Evolutionary conservation across 2,113 vertebrate genomes (phyloP), one percentile per base, ranked within the genome.

Genomic region (Anhinga rufa): DNA sequence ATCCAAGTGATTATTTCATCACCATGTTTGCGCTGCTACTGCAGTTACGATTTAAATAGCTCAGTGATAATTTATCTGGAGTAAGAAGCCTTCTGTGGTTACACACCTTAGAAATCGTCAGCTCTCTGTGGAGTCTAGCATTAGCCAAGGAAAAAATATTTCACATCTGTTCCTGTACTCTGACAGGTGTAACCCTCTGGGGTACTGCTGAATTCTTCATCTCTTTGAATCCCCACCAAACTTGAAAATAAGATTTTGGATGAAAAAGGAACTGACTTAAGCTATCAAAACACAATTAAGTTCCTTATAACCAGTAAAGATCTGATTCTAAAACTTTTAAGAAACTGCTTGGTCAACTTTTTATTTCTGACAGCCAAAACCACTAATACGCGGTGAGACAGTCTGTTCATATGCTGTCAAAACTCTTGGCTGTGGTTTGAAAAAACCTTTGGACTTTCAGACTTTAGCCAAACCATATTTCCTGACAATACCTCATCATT

Each of bases 141-240:
- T 92, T 89, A 92, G 72, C 86, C 82, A 88, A 87, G 60, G 79
- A 85, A 92, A 87, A 94, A 71, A 65, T 78, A 61, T 74, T 90
- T 86, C 57, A 68, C 58, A 61, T 80, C 29, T 88, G 46, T 76
- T 75, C 57, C 38, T 55, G 5, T 85, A 40, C 14, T 69, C 4
- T n/a, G 3, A 77, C 71, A 88, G 62, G 52, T 92, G 52, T 92
- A 94, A 66, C 26, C 46, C 74, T 80, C 42, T 51, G 11, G 28
- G 57, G 10, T 49, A 34, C 38, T 70, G 28, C 12, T 44, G 61
- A 89, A 58, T 71, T 89, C 93, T 91, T 84, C 0, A 12, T 89
- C 86, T 95, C 36, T 80, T 80, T 79, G 32, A 42, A 4, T 80
- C 86, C 71, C 48, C n/a, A 36, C 3, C 0, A 4, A 90, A 82